phyloP scores from a whole-genome alignment of 2,113 vertebrate species.

The Pituophis catenifer region DNA sequence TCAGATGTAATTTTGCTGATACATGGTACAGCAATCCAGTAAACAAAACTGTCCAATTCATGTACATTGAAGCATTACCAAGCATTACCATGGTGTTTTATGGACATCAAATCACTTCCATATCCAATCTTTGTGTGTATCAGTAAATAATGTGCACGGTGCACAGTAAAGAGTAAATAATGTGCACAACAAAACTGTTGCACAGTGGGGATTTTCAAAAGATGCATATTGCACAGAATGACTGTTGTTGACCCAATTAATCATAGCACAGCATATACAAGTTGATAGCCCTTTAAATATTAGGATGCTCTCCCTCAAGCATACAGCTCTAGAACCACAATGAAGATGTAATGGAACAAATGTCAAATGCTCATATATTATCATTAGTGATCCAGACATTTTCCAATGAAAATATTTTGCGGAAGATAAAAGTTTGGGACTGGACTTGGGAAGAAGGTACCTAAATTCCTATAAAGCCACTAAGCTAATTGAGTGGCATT shows the following conservation, averaged over 20 bases:
- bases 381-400: background rate
- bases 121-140: background rate
- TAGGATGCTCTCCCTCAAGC: background rate
- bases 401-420: background rate
- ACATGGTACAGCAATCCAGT: slow-evolving; percentile 2
- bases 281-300: background rate
- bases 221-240: background rate
- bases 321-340: background rate
- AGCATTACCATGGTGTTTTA: background rate
- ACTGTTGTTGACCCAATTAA: background rate
- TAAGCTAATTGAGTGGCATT: background rate
- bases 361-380: background rate
- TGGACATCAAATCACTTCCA: background rate
- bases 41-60: background rate
- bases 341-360: background rate
- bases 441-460: background rate
- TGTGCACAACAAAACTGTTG: background rate
- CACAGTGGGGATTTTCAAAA: background rate
- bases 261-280: background rate
- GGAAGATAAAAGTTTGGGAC: background rate
- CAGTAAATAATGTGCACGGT: background rate
- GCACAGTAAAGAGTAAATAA: background rate
- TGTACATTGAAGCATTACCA: background rate
- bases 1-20: background rate
- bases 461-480: background rate